Evolutionary conservation across 2,113 vertebrate genomes (phyloP).

Genomic region (Natator depressus): DNA sequence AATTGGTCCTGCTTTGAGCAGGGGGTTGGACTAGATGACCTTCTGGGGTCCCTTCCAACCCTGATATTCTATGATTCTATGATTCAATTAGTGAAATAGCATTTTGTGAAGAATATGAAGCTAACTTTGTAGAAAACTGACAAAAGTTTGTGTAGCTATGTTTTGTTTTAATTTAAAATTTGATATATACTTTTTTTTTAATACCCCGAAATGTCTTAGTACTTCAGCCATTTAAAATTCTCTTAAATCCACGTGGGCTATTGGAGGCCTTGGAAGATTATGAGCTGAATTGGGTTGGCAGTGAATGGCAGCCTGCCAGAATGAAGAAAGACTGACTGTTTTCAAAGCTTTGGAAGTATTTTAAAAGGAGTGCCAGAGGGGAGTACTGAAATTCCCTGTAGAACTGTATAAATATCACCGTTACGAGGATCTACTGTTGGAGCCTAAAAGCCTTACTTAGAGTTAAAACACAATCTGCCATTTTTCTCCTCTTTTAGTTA

Average conservation of each 20-base stretch:
- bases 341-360: slow-evolving; percentile 74
- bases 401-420: slow-evolving; percentile 32
- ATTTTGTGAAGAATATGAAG: slow-evolving; percentile 55
- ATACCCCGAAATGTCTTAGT: slow-evolving; percentile 52
- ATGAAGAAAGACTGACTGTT: slow-evolving; percentile 42
- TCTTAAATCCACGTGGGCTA: slow-evolving; percentile 31
- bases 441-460: slow-evolving; percentile 42
- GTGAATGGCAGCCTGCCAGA: slow-evolving; percentile 51
- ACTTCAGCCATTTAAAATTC: slow-evolving; percentile 27
- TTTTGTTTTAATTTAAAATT: slow-evolving; percentile 52
- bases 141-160: slow-evolving; percentile 24
- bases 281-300: slow-evolving; percentile 51
- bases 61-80: too few relatives aligned
- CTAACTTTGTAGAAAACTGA: slow-evolving; percentile 41
- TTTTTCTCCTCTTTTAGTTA: slow-evolving; percentile 19
- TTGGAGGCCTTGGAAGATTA: slow-evolving; percentile 45
- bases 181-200: slow-evolving; percentile 22
- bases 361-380: slow-evolving; percentile 62
- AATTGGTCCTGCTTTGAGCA: too few relatives aligned
- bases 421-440: slow-evolving; percentile 49
- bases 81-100: slow-evolving; percentile 40
- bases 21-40: too few relatives aligned
- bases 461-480: slow-evolving; percentile 55
- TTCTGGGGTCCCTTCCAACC: too few relatives aligned
- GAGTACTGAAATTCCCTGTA: slow-evolving; percentile 58